Evolutionary conservation across 2,888 invertebrate species (phyloP), one percentile per base, ranked within the genome.

Genomic region (Eulithis prunata): DNA sequence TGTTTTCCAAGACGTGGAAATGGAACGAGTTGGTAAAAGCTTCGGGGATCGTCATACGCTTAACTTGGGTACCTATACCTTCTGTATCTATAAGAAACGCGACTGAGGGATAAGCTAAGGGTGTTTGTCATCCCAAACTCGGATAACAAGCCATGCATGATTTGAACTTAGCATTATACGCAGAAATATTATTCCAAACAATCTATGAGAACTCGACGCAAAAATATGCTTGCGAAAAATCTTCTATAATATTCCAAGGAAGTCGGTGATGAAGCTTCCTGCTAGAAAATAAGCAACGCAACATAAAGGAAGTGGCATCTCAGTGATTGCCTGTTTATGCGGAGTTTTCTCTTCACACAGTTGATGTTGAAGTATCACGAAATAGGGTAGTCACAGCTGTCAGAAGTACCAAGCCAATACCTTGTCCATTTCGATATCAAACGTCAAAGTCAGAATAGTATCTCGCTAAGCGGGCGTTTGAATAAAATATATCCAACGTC

Each of bases 111-210:
- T 49, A 49, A 49, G 57, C 36, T 12, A 47, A 21, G 49, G 51
- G 41, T 51, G 60, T 45, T 49, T 60, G 36, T 53, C 12, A 28
- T 41, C 32, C 13, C 56, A 45, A 56, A 56, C 41, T 41, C 41
- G 28, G 32, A 51, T 59, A 59, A 21, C 47, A 53, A 32, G 36
- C 49, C 54, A 59, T 56, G 49, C 45, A 56, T 56, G 60, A 61
- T 60, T 56, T 56, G 62, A 59, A 58, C 55, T 55, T 13, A 49
- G 51, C 62, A 62, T 59, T 61, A 53, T 52, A 63, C 43, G 56
- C 38, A 62, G n/a, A 66, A 63, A 57, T 59, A 62, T 51, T 58
- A 58, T 63, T 46, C 58, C 13, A 56, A 62, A 57, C 36, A 47
- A 14, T 14, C 47, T 57, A 32, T 57, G 32, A 64, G 56, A 62